Evolutionary conservation across 2,113 vertebrate genomes (phyloP).

Genomic region (Phalacrocorax pelagicus): DNA sequence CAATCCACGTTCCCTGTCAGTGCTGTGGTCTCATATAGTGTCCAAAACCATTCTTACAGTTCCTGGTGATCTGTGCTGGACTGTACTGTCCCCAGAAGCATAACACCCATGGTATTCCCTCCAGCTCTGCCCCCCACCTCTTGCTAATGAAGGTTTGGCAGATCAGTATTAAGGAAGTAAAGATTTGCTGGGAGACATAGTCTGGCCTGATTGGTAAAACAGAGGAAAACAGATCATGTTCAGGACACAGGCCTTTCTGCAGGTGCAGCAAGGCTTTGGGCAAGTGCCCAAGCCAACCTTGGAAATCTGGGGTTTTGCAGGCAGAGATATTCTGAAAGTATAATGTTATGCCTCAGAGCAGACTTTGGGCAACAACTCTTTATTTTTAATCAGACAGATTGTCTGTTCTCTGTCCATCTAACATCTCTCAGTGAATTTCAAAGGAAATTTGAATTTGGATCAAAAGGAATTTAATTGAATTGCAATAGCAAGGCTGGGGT

Average conservation of each 20-base stretch:
- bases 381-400: background rate
- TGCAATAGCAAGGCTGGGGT: background rate
- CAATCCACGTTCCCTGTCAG: background rate
- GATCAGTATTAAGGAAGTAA: background rate
- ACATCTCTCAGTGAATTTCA: background rate
- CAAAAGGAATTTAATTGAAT: background rate
- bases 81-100: background rate
- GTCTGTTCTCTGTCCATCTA: background rate
- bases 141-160: background rate
- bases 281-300: background rate
- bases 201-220: background rate
- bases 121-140: background rate
- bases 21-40: background rate
- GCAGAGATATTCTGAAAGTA: background rate
- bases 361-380: background rate
- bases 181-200: background rate
- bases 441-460: background rate
- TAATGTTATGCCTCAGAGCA: background rate
- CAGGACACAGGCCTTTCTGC: background rate
- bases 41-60: background rate
- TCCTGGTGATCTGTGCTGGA: background rate
- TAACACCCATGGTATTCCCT: background rate
- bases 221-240: background rate
- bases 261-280: background rate
- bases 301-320: background rate